Percentiles rank a stretch among this genome's conserved stretches.
Evolutionary conservation across 2,113 vertebrate species (phyloP).

Genomic region (Neopipo cinnamomea): DNA sequence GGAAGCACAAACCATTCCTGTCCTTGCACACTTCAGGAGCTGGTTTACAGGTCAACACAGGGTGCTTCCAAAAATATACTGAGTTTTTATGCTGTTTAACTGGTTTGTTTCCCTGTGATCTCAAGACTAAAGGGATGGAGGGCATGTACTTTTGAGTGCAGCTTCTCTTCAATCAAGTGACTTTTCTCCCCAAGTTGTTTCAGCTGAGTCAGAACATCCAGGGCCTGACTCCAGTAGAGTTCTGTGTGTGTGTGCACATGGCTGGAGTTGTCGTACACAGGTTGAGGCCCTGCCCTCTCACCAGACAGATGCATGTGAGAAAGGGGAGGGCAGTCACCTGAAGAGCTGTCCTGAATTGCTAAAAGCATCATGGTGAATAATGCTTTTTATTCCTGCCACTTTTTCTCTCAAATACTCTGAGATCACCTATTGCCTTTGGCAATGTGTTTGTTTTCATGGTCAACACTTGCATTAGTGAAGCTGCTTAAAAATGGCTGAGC

Average conservation of each 20-base stretch:
- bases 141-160: rapidly evolving
- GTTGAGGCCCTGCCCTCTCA: not conserved
- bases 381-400: not conserved
- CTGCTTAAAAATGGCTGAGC: not conserved
- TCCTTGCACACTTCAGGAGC: not conserved
- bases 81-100: not conserved
- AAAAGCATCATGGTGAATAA: not conserved
- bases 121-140: not conserved
- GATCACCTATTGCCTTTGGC: not conserved
- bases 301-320: not conserved
- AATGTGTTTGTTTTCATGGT: not conserved
- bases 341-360: not conserved
- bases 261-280: rapidly evolving
- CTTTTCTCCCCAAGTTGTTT: not conserved
- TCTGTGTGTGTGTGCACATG: not conserved
- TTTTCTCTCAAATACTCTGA: not conserved
- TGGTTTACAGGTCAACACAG: not conserved
- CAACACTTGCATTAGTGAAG: not conserved
- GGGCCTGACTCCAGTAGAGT: not conserved
- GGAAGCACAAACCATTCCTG: not conserved
- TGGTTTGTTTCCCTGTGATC: not conserved
- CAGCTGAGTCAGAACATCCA: not conserved
- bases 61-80: not conserved
- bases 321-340: not conserved
- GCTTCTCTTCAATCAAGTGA: not conserved